Evolutionary conservation across 2,113 vertebrate species (phyloP).

Genomic region (Dipodomys merriami): DNA sequence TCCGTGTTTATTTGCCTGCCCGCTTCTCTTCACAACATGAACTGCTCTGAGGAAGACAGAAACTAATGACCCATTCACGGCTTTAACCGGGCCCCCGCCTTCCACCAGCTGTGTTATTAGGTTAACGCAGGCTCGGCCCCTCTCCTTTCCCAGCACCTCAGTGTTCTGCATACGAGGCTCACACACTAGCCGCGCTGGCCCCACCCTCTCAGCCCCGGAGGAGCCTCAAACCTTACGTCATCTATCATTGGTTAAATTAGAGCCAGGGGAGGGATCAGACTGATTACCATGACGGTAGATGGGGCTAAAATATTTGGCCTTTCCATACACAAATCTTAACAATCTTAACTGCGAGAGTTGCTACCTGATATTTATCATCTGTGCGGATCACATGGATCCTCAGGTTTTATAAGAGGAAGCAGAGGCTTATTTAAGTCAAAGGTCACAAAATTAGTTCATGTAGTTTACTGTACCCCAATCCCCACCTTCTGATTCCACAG

Average conservation of each 20-base stretch:
- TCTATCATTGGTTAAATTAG: conserved; percentile 81
- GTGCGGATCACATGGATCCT: neutral
- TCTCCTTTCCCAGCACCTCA: conserved; percentile 64
- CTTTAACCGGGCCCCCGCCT: conserved; percentile 80
- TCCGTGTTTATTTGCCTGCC: conserved; percentile 81
- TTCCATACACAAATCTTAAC: conserved; percentile 68
- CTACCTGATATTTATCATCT: neutral
- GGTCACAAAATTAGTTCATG: conserved; percentile 7
- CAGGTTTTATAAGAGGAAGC: neutral
- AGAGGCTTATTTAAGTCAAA: conserved; percentile 6
- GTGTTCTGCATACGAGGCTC: conserved; percentile 18
- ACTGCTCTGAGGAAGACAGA: conserved; percentile 84
- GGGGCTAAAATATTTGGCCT: conserved; percentile 68
- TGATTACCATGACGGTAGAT: conserved; percentile 78
- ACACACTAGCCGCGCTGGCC: conserved; percentile 71
- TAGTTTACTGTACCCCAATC: neutral
- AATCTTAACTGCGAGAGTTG: conserved; percentile 64
- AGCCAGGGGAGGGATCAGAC: conserved; percentile 79
- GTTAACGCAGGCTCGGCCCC: conserved; percentile 79
- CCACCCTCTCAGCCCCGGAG: conserved; percentile 63
- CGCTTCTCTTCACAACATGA: conserved; percentile 78
- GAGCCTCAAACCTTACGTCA: conserved; percentile 77
- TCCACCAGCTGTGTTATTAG: conserved; percentile 85
- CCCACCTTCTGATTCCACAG: neutral
- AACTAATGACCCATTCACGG: conserved; percentile 84